phyloP scores from a whole-genome alignment of 2,113 vertebrate species.

The Urocolius indicus region DNA sequence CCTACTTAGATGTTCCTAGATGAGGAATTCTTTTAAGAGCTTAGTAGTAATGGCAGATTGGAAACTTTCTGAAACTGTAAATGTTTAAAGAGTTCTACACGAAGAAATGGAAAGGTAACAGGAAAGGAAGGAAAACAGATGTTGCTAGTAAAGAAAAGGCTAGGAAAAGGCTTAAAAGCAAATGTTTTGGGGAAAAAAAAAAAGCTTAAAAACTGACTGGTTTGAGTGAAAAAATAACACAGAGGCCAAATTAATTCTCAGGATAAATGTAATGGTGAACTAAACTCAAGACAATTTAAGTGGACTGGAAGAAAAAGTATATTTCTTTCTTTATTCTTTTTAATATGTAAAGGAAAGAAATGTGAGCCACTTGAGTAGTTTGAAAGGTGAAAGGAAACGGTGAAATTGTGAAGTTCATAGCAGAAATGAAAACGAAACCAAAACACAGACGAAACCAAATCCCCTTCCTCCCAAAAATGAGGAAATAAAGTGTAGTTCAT shows the following conservation, averaged over 20 bases:
- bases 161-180: neutral
- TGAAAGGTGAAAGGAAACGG: neutral
- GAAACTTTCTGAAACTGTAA: slow-evolving; percentile 55
- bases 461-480: neutral
- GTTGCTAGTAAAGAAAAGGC: neutral
- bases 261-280: neutral
- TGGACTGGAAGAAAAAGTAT: neutral
- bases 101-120: neutral
- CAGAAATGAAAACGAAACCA: neutral
- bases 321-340: neutral
- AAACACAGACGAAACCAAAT: neutral
- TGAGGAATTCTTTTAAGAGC: slow-evolving; percentile 21
- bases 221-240: neutral
- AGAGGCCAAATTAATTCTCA: neutral
- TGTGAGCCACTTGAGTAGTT: neutral
- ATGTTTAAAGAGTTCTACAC: slow-evolving; percentile 20
- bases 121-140: neutral
- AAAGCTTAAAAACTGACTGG: neutral
- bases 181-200: neutral
- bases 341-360: neutral
- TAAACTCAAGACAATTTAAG: neutral
- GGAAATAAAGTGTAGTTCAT: neutral
- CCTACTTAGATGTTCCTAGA: slow-evolving; percentile 1
- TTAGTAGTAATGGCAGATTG: slow-evolving; percentile 6
- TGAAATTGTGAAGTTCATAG: neutral